Evolutionary conservation across 2,797 vertebrate species (phyloP), one percentile per base, ranked within the genome.

Genomic region (Cottoperca gobio): DNA sequence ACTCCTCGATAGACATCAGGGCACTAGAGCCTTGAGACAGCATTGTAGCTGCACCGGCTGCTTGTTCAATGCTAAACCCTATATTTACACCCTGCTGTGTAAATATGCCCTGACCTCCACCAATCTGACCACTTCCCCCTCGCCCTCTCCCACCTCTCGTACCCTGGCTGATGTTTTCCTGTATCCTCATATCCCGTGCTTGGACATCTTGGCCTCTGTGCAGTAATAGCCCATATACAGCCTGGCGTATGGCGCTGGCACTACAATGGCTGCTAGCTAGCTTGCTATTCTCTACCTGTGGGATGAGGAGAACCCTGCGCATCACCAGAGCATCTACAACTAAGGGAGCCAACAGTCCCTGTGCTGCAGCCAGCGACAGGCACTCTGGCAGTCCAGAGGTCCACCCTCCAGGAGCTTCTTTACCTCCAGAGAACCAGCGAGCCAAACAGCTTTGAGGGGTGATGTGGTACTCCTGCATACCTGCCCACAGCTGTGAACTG

Each of bases 271-370:
- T 96, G 46, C 95, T 97, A 16, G 93, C 76, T 17, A 87, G 91
- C 81, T 90, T 95, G 89, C 94, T 94, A 86, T 98, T 96, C 89
- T 99, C 98, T 66, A 99, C 98, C 78, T 99, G 98, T 0, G 93
- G 91, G 0, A 92, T 88, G 17, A 99, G 96, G 76, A 99, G 81
- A 23, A 93, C 95, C 59, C 95, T 94, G 39, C 61, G 94, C 57
- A 96, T 93, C 3, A 96, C 85, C 66, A 97, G 73, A 48, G 92
- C 95, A 69, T 99, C 94, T 31, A 96, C 88, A 75, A 95, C 53
- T 55, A 96, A 84, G 0, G 97, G 95, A 35, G 95, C 76, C 5
- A 99, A 86, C 69, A 89, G 82, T 7, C 95, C 97, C 68, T 81
- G 91, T 0, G 93, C 89, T 23, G 96, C 86, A 42, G 93, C 94